A percentile compares a stretch with the other conserved stretches of the same genome.
These are phyloP conservation scores for Rhinolophus ferrumequinum DNA, from an alignment of 2,113 vertebrate genomes.

Conservation along the genomic window DNA sequence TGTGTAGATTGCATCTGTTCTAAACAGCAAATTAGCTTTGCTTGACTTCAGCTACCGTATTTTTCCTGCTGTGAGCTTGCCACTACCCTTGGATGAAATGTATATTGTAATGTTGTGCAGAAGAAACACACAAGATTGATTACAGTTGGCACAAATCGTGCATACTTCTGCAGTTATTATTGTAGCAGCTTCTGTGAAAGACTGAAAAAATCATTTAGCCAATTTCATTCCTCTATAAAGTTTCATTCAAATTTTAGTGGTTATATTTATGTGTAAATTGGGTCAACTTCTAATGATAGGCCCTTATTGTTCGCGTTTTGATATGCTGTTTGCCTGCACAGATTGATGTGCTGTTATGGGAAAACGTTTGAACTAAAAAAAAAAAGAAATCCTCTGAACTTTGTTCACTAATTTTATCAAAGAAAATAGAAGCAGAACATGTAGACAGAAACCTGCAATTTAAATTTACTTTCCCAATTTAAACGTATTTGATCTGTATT, in stretches of 20 bases:
- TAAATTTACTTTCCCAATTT: constrained; percentile 67
- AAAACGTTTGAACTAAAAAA: constrained; percentile 46
- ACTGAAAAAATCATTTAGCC: not conserved
- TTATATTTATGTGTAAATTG: constrained; percentile 24
- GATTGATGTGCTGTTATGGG: constrained; percentile 34
- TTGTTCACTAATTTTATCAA: constrained; percentile 54
- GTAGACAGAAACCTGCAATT: constrained; percentile 45
- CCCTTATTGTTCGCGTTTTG: not conserved
- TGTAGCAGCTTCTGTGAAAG: constrained; percentile 44
- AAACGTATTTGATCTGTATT: constrained; percentile 58
- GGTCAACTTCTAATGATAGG: not conserved
- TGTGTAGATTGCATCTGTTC: constrained; percentile 48
- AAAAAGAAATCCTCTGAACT: constrained; percentile 50
- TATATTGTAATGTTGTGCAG: not conserved
- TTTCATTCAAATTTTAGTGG: constrained; percentile 48
- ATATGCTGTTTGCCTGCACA: not conserved
- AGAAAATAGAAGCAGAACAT: constrained; percentile 56
- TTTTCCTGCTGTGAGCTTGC: constrained; percentile 62
- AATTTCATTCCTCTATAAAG: not conserved
- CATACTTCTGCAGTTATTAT: constrained; percentile 53
- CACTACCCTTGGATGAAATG: constrained; percentile 38
- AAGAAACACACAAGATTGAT: constrained; percentile 62
- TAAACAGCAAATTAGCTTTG: constrained; percentile 62
- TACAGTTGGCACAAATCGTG: constrained; percentile 32
- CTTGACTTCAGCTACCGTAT: constrained; percentile 61